Evolutionary conservation across 2,888 invertebrate genomes (phyloP), one percentile per base, ranked within the genome.

Genomic region (Drepana falcataria): DNA sequence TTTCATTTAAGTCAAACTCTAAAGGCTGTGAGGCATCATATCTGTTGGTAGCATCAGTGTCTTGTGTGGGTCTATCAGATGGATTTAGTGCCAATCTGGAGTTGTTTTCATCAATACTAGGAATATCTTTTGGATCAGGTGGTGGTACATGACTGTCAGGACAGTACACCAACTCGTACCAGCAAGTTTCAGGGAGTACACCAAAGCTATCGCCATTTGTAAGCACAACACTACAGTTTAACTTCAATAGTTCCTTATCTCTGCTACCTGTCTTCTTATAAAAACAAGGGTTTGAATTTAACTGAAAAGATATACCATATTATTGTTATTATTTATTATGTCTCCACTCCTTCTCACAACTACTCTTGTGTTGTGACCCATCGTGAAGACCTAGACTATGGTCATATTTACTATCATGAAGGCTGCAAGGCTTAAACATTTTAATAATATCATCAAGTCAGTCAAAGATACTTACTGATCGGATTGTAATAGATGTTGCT

Each of bases 221-320:
- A 33, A 93, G 69, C n/a, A 65, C 57, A 9, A 81, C 61, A 2
- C 72, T 65, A 35, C 71, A 64, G 57, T 87, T 75, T 63, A 83
- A 75, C 52, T 70, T 73, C 41, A 93, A 63, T 53, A 91, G 70
- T 55, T 82, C 69, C 6, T 79, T 69, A 2, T 57, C 63, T 59
- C 73, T 59, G 54, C 73, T 68, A 58, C 77, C 44, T 9, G 4
- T 75, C 59, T 75, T 75, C 63, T 69, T 73, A 53, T 83, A 88
- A 68, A 92, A 93, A 68, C 92, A 92, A 35, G 93, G 93, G 64
- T 93, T 93, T 65, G 79, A 74, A 64, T 93, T 92, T 37, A 88
- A 70, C 93, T 93, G 73, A 48, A 87, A 86, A 59, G 53, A 52
- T 51, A 51, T 44, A 51, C 49, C 47, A 47, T 47, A 48, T 35